phyloP scores from a whole-genome alignment of 92 coral and sea anemone species.

The Pocillopora meandrina region DNA sequence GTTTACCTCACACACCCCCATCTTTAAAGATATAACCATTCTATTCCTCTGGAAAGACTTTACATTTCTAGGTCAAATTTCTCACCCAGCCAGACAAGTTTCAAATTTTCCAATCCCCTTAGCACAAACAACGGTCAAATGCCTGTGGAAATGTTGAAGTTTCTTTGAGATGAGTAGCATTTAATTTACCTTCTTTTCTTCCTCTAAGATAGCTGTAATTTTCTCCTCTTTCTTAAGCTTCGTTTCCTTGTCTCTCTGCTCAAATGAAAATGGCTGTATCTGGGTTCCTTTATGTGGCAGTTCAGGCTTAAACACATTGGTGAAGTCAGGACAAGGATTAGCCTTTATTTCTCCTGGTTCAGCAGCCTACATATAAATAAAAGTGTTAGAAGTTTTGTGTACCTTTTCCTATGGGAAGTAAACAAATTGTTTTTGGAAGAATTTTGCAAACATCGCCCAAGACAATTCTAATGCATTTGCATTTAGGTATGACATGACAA shows the following conservation, averaged over 20 bases:
- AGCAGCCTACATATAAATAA: slow-evolving; percentile 22
- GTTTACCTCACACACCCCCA: too few relatives aligned
- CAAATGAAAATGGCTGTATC: slow-evolving; percentile 86
- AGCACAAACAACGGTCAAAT: too few relatives aligned
- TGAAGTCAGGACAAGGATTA: slow-evolving; percentile 88
- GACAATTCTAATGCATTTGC: too few relatives aligned
- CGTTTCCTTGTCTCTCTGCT: slow-evolving; percentile 76
- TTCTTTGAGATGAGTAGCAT: not conserved
- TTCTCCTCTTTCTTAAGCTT: slow-evolving; percentile 77
- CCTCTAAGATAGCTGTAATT: slow-evolving; percentile 72
- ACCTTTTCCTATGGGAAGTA: too few relatives aligned
- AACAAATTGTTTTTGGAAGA: too few relatives aligned
- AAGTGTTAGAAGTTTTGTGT: not conserved
- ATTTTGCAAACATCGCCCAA: too few relatives aligned
- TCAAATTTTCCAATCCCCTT: too few relatives aligned
- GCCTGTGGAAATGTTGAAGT: not conserved
- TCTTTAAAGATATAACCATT: too few relatives aligned
- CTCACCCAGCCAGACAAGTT: too few relatives aligned
- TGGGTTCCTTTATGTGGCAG: slow-evolving; percentile 70
- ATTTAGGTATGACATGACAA: not conserved
- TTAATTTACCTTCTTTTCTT: slow-evolving; percentile 78
- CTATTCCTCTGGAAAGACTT: too few relatives aligned
- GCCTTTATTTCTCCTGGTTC: slow-evolving; percentile 73
- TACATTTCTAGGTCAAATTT: too few relatives aligned
- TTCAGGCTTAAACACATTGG: slow-evolving; percentile 83